A percentile compares a stretch with the other conserved stretches of the same genome.
Conservation (phyloP, 2,113 vertebrate species). For the Zosterops borbonicus region DNA sequence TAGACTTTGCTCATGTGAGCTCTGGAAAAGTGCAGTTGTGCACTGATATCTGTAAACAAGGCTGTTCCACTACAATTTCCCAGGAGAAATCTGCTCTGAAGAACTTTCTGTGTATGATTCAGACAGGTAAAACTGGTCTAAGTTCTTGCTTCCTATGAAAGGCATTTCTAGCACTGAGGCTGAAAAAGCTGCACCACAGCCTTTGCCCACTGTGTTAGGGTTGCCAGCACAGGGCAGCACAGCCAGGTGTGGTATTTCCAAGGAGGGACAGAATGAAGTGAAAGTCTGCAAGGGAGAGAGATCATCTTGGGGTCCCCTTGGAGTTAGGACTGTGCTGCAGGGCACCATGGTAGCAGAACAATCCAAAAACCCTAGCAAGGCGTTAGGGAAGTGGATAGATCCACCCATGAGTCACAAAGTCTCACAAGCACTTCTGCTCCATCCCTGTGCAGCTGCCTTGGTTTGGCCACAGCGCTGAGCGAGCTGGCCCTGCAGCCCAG, state of each 20-base stretch:
- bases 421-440: neutral
- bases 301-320: neutral
- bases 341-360: neutral
- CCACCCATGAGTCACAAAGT: neutral
- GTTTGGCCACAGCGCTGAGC: accelerated
- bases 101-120: neutral
- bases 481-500: neutral
- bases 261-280: neutral
- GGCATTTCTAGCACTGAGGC: neutral
- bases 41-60: neutral
- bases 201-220: neutral
- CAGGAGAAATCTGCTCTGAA: neutral
- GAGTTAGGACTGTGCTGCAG: neutral
- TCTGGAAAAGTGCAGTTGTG: neutral
- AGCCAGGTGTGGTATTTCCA: neutral
- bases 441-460: neutral
- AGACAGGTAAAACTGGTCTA: neutral
- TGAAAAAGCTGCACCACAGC: neutral
- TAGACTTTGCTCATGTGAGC: neutral
- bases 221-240: neutral
- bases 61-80: neutral
- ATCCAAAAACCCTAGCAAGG: neutral
- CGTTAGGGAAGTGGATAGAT: neutral
- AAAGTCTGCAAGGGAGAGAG: neutral
- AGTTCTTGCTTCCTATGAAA: neutral